phyloP scores from a whole-genome alignment of 1,140 invertebrate species.

The Artemia franciscana region DNA sequence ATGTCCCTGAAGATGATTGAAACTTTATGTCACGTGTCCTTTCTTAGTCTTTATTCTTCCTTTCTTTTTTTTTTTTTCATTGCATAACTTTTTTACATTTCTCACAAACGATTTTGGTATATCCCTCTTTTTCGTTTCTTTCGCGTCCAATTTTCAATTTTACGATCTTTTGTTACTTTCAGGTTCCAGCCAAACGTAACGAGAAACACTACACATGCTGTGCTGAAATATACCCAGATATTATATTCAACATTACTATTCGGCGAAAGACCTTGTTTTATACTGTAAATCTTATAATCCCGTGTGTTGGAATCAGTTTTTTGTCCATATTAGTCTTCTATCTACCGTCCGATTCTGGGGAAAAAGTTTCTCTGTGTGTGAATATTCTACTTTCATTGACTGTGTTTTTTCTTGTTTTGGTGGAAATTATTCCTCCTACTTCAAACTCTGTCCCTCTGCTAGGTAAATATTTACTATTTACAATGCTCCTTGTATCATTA shows the following conservation, averaged over 20 bases:
- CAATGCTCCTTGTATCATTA: constrained; percentile 93
- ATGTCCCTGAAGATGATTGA: too few relatives aligned
- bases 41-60: too few relatives aligned
- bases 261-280: constrained; percentile 91
- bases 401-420: constrained; percentile 92
- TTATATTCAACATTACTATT: constrained; percentile 92
- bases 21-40: too few relatives aligned
- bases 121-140: too few relatives aligned
- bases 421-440: constrained; percentile 97
- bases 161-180: neutral
- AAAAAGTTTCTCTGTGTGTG: constrained; percentile 67
- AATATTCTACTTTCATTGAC: constrained; percentile 94
- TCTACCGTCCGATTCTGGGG: constrained; percentile 82
- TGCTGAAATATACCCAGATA: constrained; percentile 68
- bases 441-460: constrained; percentile 88
- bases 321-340: constrained; percentile 96
- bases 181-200: constrained; percentile 55
- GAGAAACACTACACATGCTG: constrained; percentile 68
- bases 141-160: too few relatives aligned
- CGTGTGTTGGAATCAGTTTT: constrained; percentile 87
- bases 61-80: too few relatives aligned
- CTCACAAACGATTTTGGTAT: too few relatives aligned
- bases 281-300: constrained; percentile 86
- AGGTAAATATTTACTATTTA: constrained; percentile 95
- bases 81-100: too few relatives aligned